Evolutionary conservation across 2,113 vertebrate genomes (phyloP), one percentile per base, ranked within the genome.

Genomic region (Tychaedon coryphoeus): DNA sequence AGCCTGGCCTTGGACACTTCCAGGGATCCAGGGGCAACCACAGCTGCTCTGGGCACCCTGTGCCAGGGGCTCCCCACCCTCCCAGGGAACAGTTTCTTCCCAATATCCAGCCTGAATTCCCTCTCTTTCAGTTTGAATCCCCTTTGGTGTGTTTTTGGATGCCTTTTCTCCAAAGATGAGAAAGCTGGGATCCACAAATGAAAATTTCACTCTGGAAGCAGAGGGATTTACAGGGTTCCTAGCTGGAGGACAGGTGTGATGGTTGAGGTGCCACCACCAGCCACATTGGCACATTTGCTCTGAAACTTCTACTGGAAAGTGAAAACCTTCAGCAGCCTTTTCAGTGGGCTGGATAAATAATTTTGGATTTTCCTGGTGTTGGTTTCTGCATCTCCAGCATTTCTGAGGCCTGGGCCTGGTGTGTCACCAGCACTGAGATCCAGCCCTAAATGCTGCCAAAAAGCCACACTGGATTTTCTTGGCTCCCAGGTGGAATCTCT

Each of bases 401-500:
- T 58, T 15, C 66, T 24, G 18, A 54, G 33, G 22, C 50, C 26
- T 38, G 28, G 33, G 18, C 23, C 20, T 8, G 3, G 14, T 20
- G 0, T 2, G 20, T 82, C 47, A 24, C 1, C 0, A 0, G 6
- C 36, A 23, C 20, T 0, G 0, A 56, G 14, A 18, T 26, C 5
- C 13, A 10, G 5, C 34, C 12, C 28, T 2, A 3, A 11, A 6
- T 78, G 60, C 47, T 94, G 8, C 34, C 6, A 7, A 22, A 76
- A 28, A 57, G 48, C 48, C 5, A 2, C 1, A 0, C 6, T 25
- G 42, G 23, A 17, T 29, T 66, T 66, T 14, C 48, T 33, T 40
- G 40, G 33, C 31, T 96, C 28, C 33, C 31, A n/a, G 2, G 5
- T 18, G 62, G 51, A 47, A 47, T 33, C 51, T 47, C 42, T 47